These are phyloP conservation scores for Xerus inauris DNA, from an alignment of 2,113 vertebrate species.

Conservation along the genomic window DNA sequence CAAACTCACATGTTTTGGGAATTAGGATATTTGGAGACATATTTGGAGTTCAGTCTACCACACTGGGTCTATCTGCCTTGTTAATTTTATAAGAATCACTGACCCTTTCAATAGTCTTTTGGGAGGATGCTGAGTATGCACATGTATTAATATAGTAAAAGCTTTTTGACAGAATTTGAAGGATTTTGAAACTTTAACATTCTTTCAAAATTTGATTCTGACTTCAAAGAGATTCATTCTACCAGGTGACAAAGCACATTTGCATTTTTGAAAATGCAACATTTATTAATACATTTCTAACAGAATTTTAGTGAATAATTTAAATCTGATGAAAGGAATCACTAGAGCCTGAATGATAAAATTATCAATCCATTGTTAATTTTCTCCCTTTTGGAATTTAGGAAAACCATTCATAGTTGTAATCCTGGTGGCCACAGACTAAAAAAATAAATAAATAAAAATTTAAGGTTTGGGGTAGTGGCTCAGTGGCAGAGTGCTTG, in stretches of 20 bases:
- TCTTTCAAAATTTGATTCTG: neutral
- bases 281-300: slow-evolving; percentile 14
- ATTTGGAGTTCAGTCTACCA: neutral
- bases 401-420: neutral
- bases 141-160: neutral
- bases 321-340: slow-evolving; percentile 16
- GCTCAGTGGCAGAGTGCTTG: no score
- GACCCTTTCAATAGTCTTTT: neutral
- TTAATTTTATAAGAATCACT: neutral
- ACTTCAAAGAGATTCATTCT: neutral
- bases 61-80: neutral
- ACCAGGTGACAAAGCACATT: neutral
- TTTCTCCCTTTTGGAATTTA: neutral
- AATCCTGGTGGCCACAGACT: neutral
- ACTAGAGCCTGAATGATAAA: neutral
- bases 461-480: no score
- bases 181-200: neutral
- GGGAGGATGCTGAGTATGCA: slow-evolving; percentile 7
- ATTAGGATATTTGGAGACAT: neutral
- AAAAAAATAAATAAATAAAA: no score
- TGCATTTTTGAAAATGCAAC: neutral
- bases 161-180: neutral
- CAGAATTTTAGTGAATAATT: neutral
- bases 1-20: neutral
- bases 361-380: neutral